Percentiles rank a stretch among this genome's conserved stretches.
Conservation (phyloP, 1,140 invertebrate genomes). For the Lutraria rhynchaena region DNA sequence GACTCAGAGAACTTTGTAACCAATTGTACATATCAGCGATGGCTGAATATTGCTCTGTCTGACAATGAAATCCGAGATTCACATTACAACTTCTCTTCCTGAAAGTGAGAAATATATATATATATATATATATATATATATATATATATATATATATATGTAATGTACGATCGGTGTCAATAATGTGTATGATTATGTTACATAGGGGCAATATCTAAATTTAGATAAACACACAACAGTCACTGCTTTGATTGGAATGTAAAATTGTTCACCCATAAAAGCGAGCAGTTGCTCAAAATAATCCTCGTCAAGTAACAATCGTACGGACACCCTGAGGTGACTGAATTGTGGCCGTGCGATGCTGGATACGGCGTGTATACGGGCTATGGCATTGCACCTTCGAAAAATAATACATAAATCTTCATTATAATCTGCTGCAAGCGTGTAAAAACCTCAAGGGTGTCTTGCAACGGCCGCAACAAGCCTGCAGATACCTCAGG, state of each 20-base stretch:
- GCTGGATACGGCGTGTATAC: too few relatives aligned
- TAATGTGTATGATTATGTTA: neutral
- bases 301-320: too few relatives aligned
- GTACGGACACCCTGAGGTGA: too few relatives aligned
- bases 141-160: neutral
- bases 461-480: too few relatives aligned
- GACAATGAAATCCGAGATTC: slow-evolving; percentile 73
- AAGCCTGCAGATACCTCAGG: too few relatives aligned
- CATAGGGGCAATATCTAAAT: neutral
- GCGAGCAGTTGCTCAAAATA: neutral
- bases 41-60: slow-evolving; percentile 70
- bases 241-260: too few relatives aligned
- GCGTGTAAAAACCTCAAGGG: too few relatives aligned
- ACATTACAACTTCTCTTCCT: slow-evolving; percentile 71
- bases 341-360: too few relatives aligned
- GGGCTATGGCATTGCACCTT: too few relatives aligned
- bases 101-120: slow-evolving; percentile 24
- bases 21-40: slow-evolving; percentile 74
- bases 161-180: neutral
- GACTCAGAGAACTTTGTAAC: slow-evolving; percentile 67
- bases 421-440: too few relatives aligned
- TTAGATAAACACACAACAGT: neutral
- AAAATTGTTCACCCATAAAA: neutral
- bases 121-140: neutral
- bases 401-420: too few relatives aligned